Percentiles rank a stretch among this genome's conserved stretches.
Conservation (phyloP, 2,797 vertebrate genomes). For the Enteromius treurensis region DNA sequence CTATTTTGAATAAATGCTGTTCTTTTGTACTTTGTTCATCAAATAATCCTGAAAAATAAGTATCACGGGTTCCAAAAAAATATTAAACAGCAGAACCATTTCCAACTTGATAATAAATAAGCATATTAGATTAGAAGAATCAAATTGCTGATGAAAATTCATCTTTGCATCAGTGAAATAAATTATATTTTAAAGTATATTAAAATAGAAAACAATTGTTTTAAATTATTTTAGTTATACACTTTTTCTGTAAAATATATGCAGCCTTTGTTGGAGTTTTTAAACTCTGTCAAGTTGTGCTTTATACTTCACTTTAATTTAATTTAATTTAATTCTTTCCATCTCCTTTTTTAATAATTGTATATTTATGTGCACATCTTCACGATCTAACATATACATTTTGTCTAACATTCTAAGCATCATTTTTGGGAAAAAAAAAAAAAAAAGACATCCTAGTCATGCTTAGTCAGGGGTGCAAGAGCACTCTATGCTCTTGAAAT, state of each 20-base stretch:
- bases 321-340: not conserved
- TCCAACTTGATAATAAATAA: not conserved
- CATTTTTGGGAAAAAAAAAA: not conserved
- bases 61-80: not conserved
- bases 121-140: too few relatives aligned
- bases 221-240: not conserved
- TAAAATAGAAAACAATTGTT: not conserved
- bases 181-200: not conserved
- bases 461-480: conserved; percentile 18
- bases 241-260: not conserved
- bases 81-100: too few relatives aligned
- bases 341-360: not conserved
- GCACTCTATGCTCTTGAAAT: not conserved
- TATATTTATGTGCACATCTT: not conserved
- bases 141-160: too few relatives aligned
- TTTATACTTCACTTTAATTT: not conserved
- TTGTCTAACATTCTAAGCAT: not conserved
- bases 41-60: too few relatives aligned
- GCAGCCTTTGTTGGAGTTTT: not conserved
- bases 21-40: too few relatives aligned
- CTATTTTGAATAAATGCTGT: not conserved
- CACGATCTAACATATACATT: not conserved
- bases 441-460: not conserved
- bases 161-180: not conserved
- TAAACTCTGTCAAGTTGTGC: not conserved